Conservation (phyloP, 2,888 invertebrate species). For the Polyploca ridens region DNA sequence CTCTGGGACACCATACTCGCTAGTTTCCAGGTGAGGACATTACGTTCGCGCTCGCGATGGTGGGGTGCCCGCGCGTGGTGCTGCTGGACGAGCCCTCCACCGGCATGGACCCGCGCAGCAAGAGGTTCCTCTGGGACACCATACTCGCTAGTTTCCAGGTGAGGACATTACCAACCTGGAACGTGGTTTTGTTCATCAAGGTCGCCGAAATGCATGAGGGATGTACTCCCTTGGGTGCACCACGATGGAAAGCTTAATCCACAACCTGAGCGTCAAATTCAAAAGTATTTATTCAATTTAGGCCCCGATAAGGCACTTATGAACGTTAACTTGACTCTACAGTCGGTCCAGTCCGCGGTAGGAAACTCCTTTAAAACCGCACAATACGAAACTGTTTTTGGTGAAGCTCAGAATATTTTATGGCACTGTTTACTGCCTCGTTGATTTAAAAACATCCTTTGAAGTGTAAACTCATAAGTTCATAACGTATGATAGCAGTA, state of each 20-base stretch:
- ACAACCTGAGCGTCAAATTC: too few relatives aligned
- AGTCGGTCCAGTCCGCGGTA: too few relatives aligned
- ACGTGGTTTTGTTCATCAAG: not conserved
- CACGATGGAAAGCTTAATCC: too few relatives aligned
- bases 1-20: conserved; percentile 92
- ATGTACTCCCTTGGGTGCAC: too few relatives aligned
- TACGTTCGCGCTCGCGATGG: conserved; percentile 91
- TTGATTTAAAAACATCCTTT: too few relatives aligned
- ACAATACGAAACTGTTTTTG: too few relatives aligned
- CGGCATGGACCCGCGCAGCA: conserved; percentile 94
- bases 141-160: conserved; percentile 91
- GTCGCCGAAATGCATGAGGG: not conserved
- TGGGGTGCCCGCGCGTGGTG: conserved; percentile 91
- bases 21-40: conserved; percentile 86
- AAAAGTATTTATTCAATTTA: too few relatives aligned
- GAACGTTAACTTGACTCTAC: too few relatives aligned
- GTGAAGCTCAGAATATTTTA: not conserved
- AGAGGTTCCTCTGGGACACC: conserved; percentile 92
- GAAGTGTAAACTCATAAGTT: too few relatives aligned
- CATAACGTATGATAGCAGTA: too few relatives aligned
- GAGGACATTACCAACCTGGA: not conserved
- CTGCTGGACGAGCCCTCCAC: conserved; percentile 94
- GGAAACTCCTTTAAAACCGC: too few relatives aligned
- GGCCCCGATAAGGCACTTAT: too few relatives aligned
- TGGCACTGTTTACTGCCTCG: not conserved